Conservation (phyloP, 2,797 vertebrate genomes). For the Amblyopsis hoosieri region DNA sequence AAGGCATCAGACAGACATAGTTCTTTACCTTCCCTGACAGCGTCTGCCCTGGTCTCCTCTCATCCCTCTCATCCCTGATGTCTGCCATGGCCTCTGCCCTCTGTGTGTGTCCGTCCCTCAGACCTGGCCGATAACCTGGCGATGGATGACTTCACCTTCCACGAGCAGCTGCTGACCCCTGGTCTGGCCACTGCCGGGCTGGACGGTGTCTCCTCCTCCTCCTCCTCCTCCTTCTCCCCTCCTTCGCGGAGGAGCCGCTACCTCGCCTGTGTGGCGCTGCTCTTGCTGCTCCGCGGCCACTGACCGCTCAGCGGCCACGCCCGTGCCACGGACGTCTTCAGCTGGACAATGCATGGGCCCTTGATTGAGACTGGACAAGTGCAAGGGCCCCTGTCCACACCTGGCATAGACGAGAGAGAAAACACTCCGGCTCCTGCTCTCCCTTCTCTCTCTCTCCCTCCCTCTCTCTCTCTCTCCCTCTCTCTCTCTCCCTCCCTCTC, state of each 20-base stretch:
- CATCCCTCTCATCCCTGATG: conserved; percentile 46
- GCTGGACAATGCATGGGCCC: not conserved
- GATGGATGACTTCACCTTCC: conserved; percentile 83
- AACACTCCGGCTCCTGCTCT: not conserved
- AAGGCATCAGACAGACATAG: conserved; percentile 62
- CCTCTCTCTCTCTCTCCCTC: too few relatives aligned
- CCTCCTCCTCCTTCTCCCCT: conserved; percentile 60
- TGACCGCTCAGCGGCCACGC: conserved; percentile 51
- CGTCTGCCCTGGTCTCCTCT: conserved; percentile 56
- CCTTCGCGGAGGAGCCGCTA: conserved; percentile 34
- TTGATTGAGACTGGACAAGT: conserved; percentile 16
- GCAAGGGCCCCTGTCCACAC: not conserved
- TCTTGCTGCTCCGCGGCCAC: conserved; percentile 59
- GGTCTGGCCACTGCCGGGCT: conserved; percentile 63
- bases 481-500: too few relatives aligned
- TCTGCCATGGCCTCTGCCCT: conserved; percentile 24
- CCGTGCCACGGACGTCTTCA: not conserved
- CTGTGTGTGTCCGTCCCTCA: conserved; percentile 42
- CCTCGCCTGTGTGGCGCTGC: conserved; percentile 37
- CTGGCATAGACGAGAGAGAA: not conserved
- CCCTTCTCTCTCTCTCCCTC: not conserved
- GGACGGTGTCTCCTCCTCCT: conserved; percentile 58
- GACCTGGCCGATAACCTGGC: conserved; percentile 80
- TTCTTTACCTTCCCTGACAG: conserved; percentile 58
- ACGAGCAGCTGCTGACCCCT: conserved; percentile 82